Evolutionary conservation across 2,888 invertebrate genomes (phyloP).

Genomic region (Tenthredo notha): DNA sequence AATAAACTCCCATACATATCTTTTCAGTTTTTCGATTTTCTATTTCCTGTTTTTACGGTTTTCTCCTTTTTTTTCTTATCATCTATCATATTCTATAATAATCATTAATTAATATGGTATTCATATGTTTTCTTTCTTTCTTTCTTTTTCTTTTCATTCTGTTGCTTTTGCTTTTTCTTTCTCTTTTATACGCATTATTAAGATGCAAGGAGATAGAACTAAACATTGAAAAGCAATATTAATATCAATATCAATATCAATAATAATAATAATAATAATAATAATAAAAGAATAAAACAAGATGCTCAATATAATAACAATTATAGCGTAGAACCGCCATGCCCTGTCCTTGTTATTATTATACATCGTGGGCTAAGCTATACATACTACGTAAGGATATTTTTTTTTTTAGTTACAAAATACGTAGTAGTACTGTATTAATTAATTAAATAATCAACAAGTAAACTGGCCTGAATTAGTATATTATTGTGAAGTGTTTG

Average conservation of each 20-base stretch:
- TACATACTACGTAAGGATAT: not conserved
- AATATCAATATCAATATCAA: not conserved
- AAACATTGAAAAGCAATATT: not conserved
- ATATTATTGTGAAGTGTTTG: not conserved
- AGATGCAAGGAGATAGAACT: not conserved
- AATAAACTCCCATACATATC: not conserved
- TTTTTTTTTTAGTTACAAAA: slow-evolving; percentile 2
- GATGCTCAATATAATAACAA: not conserved
- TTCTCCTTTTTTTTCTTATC: not conserved
- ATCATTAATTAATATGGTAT: not conserved
- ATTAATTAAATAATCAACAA: slow-evolving; percentile 36
- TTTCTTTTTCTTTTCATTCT: slow-evolving; percentile 25
- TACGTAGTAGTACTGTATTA: not conserved
- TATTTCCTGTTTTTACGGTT: not conserved
- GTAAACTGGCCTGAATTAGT: slow-evolving; percentile 43
- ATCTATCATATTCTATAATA: not conserved
- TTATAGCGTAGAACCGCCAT: not conserved
- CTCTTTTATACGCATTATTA: not conserved
- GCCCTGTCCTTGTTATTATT: slow-evolving; percentile 1
- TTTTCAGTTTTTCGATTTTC: not conserved
- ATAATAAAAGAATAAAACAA: not conserved
- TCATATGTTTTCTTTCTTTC: not conserved
- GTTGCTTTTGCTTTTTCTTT: slow-evolving; percentile 40
- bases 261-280: not conserved
- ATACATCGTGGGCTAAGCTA: not conserved